Percentiles rank a stretch among this genome's conserved stretches.
Evolutionary conservation across 2,888 invertebrate genomes (phyloP).

Genomic region (Sinodicranocentrus sp.): DNA sequence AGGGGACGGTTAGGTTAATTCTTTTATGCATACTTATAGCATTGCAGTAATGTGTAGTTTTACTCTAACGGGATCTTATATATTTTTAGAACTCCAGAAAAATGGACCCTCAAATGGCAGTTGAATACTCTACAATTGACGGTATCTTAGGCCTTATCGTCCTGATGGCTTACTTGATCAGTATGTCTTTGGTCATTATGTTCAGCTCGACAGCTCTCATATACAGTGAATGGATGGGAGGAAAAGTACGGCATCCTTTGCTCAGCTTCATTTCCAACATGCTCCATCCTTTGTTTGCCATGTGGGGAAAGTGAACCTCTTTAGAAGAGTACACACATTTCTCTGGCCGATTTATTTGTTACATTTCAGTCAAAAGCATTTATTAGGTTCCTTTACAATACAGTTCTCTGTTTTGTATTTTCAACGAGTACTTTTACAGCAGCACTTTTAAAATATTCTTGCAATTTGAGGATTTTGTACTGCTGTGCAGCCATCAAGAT

Average conservation of each 20-base stretch:
- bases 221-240: slow-evolving; percentile 65
- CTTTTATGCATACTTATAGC: too few species aligned
- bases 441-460: slow-evolving; percentile 10
- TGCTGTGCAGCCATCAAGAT: slow-evolving; percentile 12
- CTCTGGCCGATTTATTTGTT: too few species aligned
- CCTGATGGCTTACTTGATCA: slow-evolving; percentile 47
- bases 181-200: slow-evolving; percentile 40
- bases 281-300: slow-evolving; percentile 45
- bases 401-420: background rate
- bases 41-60: too few species aligned
- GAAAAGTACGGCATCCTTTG: slow-evolving; percentile 62
- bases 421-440: background rate
- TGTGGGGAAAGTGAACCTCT: slow-evolving; percentile 45
- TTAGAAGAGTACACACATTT: background rate
- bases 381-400: background rate
- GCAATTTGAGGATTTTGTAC: background rate
- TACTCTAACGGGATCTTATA: too few species aligned
- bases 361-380: too few species aligned
- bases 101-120: slow-evolving; percentile 54
- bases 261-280: slow-evolving; percentile 54
- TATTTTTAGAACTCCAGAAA: slow-evolving; percentile 24
- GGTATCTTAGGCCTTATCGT: slow-evolving; percentile 66
- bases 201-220: slow-evolving; percentile 65
- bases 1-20: too few species aligned
- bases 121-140: slow-evolving; percentile 62